Evolutionary conservation across 2,113 vertebrate genomes (phyloP), one percentile per base, ranked within the genome.

Genomic region (Gasterosteus aculeatus): DNA sequence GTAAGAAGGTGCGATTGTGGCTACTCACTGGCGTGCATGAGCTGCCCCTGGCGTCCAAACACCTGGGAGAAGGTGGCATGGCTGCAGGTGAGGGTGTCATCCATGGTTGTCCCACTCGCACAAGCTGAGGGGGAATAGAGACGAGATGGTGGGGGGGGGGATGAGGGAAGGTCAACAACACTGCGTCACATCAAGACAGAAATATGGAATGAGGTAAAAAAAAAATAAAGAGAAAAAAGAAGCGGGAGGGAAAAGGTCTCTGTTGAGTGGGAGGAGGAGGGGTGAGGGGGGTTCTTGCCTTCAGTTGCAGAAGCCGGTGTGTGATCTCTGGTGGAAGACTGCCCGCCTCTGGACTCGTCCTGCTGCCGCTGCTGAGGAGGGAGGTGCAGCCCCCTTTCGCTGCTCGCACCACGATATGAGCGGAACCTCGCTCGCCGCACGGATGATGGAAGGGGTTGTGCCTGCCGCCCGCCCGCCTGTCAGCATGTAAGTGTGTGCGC

Each of bases 11-110:
- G 69, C 41, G 54, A 69, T n/a, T 56, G 49, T 22, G 35, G 78
- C 62, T 81, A 94, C 94, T 94, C 83, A 95, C 94, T 94, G 81
- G 94, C 93, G 85, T 94, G 93, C 94, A 95, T 95, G 71, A 95
- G 91, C 87, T 94, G 94, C 73, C 94, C 94, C 89, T 95, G 94
- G 33, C 92, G 94, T 78, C 94, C 94, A 16, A 95, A 95, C 89
- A 95, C 94, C 92, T 95, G 94, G 75, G 94, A 93, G 76, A 94
- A 94, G 78, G 94, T 93, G 85, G 89, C 85, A 18, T 91, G 90
- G 85, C 92, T 92, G 91, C 92, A 94, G 91, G 93, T 94, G 85
- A 94, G 90, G 18, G 90, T 91, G 86, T 93, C 90, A 87, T 94
- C 92, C 93, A 94, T 94, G 78, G 80, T 77, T 81, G 84, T 72